These are phyloP conservation scores for Caenorhabditis zanzibari DNA, from an alignment of 2,888 invertebrate species.

Conservation along the genomic window DNA sequence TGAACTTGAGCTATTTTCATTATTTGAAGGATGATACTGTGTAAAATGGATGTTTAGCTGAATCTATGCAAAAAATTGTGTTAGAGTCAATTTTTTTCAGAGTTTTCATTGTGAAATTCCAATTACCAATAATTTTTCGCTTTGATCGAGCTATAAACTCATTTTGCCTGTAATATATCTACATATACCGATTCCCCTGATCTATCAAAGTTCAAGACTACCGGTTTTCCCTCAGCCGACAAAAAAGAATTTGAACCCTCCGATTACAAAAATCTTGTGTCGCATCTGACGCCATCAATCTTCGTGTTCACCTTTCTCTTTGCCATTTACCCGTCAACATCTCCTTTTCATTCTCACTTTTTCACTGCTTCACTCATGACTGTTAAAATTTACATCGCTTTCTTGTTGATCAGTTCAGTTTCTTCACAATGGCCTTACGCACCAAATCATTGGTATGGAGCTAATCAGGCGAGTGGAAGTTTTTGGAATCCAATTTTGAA, in stretches of 20 bases:
- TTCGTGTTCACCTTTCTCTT: constrained; percentile 46
- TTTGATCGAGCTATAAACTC: no score
- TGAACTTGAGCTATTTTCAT: no score
- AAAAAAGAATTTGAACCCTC: constrained; percentile 36
- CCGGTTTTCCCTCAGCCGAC: not conserved
- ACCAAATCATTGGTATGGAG: constrained; percentile 79
- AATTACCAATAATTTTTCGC: no score
- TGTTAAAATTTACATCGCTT: constrained; percentile 43
- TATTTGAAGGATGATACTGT: no score
- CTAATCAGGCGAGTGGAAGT: constrained; percentile 74
- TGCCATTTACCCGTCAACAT: constrained; percentile 34
- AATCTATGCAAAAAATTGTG: no score
- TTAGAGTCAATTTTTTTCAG: not conserved
- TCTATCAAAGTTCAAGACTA: constrained; percentile 41
- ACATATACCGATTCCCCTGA: constrained; percentile 17
- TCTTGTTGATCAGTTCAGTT: constrained; percentile 24
- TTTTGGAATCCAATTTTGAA: no score
- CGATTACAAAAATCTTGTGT: constrained; percentile 52
- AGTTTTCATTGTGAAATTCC: no score
- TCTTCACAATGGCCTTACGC: constrained; percentile 68
- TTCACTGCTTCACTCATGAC: constrained; percentile 11
- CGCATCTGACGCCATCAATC: constrained; percentile 53
- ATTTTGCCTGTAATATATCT: no score
- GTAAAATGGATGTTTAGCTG: no score
- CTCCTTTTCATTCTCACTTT: not conserved